phyloP scores from a whole-genome alignment of 2,113 vertebrate species.

The Scytalopus superciliaris region DNA sequence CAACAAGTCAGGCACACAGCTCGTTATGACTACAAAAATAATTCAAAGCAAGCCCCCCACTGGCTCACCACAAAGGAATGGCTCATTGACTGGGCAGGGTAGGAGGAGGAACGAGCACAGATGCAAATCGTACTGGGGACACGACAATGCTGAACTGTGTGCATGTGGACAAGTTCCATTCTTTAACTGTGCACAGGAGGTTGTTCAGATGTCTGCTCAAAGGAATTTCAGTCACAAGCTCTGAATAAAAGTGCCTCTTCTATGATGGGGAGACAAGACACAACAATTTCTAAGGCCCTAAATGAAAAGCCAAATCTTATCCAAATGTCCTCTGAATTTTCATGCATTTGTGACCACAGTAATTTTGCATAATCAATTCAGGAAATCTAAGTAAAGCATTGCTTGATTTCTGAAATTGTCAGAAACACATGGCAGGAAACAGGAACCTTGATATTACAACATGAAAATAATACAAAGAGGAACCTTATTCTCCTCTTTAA shows the following conservation, averaged over 20 bases:
- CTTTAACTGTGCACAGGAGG: not conserved
- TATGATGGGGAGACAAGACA: not conserved
- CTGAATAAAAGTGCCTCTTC: not conserved
- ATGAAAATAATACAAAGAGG: not conserved
- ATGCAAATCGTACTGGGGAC: not conserved
- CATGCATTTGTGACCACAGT: not conserved
- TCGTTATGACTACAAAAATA: slow-evolving; percentile 2
- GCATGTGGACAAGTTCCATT: not conserved
- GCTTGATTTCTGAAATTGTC: not conserved
- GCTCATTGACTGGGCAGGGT: not conserved
- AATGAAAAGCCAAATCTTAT: not conserved
- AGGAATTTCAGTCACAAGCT: not conserved
- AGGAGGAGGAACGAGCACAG: not conserved
- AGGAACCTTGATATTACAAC: not conserved
- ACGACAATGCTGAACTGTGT: not conserved
- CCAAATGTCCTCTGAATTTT: not conserved
- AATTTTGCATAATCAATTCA: not conserved
- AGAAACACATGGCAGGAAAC: not conserved
- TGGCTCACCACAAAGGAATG: not conserved
- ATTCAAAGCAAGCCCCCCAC: not conserved
- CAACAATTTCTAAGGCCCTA: not conserved
- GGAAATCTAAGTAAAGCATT: not conserved
- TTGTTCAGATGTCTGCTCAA: not conserved
- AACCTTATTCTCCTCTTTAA: not conserved
- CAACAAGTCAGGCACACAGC: not conserved